Conservation (phyloP, 2,888 invertebrate species). For the Cephalotes varians region DNA sequence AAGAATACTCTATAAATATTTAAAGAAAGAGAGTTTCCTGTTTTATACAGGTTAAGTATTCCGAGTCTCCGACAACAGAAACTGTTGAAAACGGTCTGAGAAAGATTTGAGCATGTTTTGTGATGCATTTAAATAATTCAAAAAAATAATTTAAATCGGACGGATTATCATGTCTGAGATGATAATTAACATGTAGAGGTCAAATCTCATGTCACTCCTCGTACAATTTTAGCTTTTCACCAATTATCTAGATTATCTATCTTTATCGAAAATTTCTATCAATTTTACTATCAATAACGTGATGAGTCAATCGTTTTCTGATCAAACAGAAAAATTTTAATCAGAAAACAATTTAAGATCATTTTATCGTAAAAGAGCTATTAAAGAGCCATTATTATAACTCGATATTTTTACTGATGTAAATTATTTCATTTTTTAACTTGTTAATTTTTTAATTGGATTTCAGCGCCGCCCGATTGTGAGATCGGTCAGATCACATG, state of each 20-base stretch:
- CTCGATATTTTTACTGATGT: neutral
- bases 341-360: neutral
- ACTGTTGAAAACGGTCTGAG: neutral
- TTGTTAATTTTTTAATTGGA: neutral
- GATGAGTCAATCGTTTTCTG: neutral
- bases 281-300: neutral
- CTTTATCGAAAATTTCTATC: neutral
- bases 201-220: neutral
- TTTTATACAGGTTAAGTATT: neutral
- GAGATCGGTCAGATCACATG: slow-evolving; percentile 96
- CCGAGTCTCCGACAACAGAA: neutral
- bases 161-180: neutral
- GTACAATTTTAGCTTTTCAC: neutral
- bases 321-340: neutral
- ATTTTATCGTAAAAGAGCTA: neutral
- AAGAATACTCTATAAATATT: neutral
- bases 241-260: neutral
- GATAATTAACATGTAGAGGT: neutral
- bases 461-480: slow-evolving; percentile 97
- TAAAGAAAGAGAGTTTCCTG: neutral
- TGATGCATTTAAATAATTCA: slow-evolving; percentile 8
- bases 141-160: neutral
- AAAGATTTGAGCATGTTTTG: neutral
- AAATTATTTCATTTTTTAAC: neutral
- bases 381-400: neutral